Base-by-base conservation (phyloP, 2,113 vertebrate genomes). In the Thryonomys swinderianus region DNA sequence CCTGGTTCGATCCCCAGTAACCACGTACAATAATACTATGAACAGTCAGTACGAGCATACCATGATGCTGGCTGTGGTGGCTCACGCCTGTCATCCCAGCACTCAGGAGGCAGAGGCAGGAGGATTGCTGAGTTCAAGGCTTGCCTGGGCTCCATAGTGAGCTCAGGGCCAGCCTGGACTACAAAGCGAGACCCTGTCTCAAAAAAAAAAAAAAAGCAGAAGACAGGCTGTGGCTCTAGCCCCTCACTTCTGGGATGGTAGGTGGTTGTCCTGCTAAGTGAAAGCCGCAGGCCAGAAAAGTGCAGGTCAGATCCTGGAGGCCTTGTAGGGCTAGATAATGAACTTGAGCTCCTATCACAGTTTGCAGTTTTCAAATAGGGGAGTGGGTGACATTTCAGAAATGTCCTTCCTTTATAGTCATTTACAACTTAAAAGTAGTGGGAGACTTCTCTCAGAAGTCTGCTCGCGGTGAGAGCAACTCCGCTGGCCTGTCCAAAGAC, bases 321-420 rank as follows among this genome's bases (percentile, higher is more conserved):
- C 55, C 34, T 48, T 69, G 20, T 64, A 88, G 32, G 83, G 67
- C 90, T 89, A 66, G 90, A 82, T 85, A 80, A 96, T 76, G 94
- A 96, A 97, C 91, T 91, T 89, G 96, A 96, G 95, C 89, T 94
- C 93, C 34, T 51, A 66, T 87, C 73, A 93, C 16, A 51, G 85
- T 96, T 93, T 79, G 86, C 64, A 59, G 7, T 94, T 96, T 96
- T 88, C 83, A 88, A 88, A 51, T 67, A 57, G 34, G 67, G 73
- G 73, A 95, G 83, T 95, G 78, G 89, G 83, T 45, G 87, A 66
- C 86, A n/a, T 91, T 97, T 92, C 62, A 87, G 66, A 90, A 92
- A 86, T 32, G 74, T 93, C 61, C 76, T 92, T 95, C 30, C 76
- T 91, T 91, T 81, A 83, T 14, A 80, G 79, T 86, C 40, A 5